Base-by-base conservation (phyloP, 2,797 vertebrate species). In the Taenioides sp. region DNA sequence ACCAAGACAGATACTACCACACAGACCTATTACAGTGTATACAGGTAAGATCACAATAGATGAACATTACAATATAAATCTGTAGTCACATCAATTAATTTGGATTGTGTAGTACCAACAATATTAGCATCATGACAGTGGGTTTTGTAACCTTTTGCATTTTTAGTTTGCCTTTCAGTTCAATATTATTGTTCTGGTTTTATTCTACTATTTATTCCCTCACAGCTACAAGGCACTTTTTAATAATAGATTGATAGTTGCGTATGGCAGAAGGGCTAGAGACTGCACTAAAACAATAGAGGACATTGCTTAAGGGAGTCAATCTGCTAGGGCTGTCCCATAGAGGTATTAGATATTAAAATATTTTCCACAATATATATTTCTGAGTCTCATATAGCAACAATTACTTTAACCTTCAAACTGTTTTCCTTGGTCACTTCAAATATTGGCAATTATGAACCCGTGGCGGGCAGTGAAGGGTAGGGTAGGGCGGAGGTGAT, bases 1-100 rank as follows among this genome's bases (percentile, higher is more conserved):
- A 99, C 85, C 97, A 97, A 23, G 96, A 98, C 82, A 97, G 96
- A 84, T 99, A 98, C 88, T 99, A 98, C 87, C 96, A 98, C 60
- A 97, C 94, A 7, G 98, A 99, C 84, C 91, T 99, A 50, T 92
- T 96, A 57, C 96, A 95, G 91, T 96, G 96, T 82, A 98, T 98
- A 92, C 97, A 98, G 97, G 98, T 99, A 34, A 65, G 22, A 5
- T 62, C 43, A 9, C 27, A 23, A 70, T 57, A 25, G 34, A 10
- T 2, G 34, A 3, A 4, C 23, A 23, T 23, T 25, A 57, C 55
- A 60, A 28, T 2, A 28, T n/a, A 23, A 20, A 28, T 59, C 14
- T 4, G 14, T 16, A 16, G 43, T 47, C 14, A 27, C 12, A 28
- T 59, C 57, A 59, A 52, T 70, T 31, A 5, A 23, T 37, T 17